phyloP scores from a whole-genome alignment of 2,888 invertebrate species.

The Malacosoma neustria region DNA sequence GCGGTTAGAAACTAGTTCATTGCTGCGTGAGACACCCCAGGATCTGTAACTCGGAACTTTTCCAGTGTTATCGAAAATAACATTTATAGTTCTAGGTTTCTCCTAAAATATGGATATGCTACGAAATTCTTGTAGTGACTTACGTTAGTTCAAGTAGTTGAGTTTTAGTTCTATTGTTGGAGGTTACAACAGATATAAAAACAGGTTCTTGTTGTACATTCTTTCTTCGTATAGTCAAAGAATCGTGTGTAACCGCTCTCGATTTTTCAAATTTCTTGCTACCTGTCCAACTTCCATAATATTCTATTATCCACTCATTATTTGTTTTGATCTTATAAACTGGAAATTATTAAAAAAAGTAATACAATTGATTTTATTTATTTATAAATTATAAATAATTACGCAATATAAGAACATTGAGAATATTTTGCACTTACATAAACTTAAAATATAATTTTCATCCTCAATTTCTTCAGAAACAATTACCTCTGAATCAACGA shows the following conservation, averaged over 20 bases:
- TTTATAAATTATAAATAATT: neutral
- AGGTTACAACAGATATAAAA: constrained; percentile 20
- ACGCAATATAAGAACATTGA: too few species aligned
- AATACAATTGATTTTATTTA: neutral
- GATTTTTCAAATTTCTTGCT: constrained; percentile 24
- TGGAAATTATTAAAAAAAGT: constrained; percentile 16
- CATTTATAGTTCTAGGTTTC: too few species aligned
- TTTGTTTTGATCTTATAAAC: constrained; percentile 35
- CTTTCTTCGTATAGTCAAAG: constrained; percentile 32
- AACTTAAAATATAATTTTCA: constrained; percentile 17
- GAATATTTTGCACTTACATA: constrained; percentile 34
- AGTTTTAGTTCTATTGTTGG: constrained; percentile 28
- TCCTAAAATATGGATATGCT: too few species aligned
- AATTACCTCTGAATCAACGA: constrained; percentile 42
- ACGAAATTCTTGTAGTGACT: too few species aligned
- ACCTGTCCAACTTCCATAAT: constrained; percentile 37
- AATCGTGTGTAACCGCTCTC: constrained; percentile 11
- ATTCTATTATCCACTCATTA: constrained; percentile 27
- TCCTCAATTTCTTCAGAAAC: constrained; percentile 19
- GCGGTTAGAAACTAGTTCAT: too few species aligned
- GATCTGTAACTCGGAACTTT: too few species aligned
- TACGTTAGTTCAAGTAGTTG: constrained; percentile 30
- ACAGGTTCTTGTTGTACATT: constrained; percentile 26
- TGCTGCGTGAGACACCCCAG: too few species aligned
- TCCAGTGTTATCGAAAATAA: too few species aligned